These are phyloP conservation scores for Martes martes DNA, from an alignment of 2,113 vertebrate genomes.

Conservation along the genomic window DNA sequence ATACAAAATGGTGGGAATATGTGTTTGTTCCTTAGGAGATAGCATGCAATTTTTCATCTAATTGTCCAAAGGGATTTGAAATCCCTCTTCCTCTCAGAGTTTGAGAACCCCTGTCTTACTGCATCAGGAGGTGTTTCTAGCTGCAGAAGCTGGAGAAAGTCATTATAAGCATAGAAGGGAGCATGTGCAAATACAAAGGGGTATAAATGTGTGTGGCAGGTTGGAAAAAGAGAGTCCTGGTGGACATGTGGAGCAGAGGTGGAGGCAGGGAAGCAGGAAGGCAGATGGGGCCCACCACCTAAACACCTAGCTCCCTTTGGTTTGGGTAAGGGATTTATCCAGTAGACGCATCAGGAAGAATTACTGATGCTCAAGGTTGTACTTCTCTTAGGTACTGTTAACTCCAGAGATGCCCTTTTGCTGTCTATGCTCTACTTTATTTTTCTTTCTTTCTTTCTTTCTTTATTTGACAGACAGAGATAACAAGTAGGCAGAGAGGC, in stretches of 20 bases:
- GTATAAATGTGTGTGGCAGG: accelerated
- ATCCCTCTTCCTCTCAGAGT: not conserved
- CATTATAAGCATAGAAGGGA: not conserved
- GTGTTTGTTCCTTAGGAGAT: not conserved
- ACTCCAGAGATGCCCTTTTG: not conserved
- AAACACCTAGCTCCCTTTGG: not conserved
- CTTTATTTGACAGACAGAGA: no score
- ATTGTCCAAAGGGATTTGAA: not conserved
- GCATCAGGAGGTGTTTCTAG: not conserved
- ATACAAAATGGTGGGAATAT: no score
- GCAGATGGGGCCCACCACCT: not conserved
- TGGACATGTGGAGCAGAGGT: no score
- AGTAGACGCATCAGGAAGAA: not conserved
- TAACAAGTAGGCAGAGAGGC: no score
- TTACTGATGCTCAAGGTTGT: accelerated
- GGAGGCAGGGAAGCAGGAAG: no score
- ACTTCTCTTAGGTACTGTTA: not conserved
- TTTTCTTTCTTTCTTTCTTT: no score
- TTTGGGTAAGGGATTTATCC: not conserved
- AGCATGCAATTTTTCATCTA: not conserved
- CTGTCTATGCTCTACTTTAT: not conserved
- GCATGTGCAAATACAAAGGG: accelerated
- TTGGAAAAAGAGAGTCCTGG: not conserved
- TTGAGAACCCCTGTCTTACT: not conserved
- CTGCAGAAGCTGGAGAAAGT: not conserved